A percentile compares a stretch with the other conserved stretches of the same genome.
Evolutionary conservation across 2,113 vertebrate species (phyloP).

Genomic region (Alces alces): DNA sequence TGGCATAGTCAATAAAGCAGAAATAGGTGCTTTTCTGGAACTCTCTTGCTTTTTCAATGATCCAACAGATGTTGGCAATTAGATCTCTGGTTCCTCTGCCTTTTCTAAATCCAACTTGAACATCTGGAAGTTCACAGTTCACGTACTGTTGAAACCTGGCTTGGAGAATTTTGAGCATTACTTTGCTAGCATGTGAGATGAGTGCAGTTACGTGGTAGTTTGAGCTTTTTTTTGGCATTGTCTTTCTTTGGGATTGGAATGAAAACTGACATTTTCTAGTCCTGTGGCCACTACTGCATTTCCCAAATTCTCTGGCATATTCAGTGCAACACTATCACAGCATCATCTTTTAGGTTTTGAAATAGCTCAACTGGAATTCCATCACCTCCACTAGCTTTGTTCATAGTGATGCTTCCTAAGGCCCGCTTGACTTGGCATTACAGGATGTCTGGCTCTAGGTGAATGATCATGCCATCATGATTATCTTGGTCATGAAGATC

Average conservation of each 20-base stretch:
- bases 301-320: background rate
- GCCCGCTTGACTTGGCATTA: background rate
- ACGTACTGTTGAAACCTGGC: accelerated
- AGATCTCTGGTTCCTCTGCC: background rate
- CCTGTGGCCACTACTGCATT: background rate
- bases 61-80: background rate
- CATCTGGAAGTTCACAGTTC: background rate
- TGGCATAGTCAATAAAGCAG: background rate
- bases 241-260: background rate
- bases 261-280: background rate
- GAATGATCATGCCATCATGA: background rate
- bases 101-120: background rate
- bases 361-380: background rate
- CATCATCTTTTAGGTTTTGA: background rate
- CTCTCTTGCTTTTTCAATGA: background rate
- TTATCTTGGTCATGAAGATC: background rate
- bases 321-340: background rate
- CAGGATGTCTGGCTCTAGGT: background rate
- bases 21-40: background rate
- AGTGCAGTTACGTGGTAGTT: accelerated
- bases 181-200: accelerated
- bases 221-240: background rate
- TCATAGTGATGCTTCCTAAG: background rate
- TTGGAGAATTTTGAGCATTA: background rate
- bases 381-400: background rate